A percentile compares a stretch with the other conserved stretches of the same genome.
Conservation (phyloP, 2,888 invertebrate genomes). For the Meloe dianella region DNA sequence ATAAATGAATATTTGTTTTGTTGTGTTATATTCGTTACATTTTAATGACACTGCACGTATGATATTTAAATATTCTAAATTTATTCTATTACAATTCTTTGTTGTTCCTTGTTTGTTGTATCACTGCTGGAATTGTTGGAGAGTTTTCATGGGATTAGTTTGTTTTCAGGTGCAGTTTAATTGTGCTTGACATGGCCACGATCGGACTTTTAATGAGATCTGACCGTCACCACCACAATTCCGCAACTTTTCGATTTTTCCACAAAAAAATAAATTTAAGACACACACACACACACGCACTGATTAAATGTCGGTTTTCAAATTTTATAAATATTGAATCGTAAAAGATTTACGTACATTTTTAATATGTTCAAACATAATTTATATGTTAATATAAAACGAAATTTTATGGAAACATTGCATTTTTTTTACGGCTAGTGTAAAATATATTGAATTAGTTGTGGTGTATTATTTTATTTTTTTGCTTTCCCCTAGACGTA, state of each 20-base stretch:
- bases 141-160: slow-evolving; percentile 10
- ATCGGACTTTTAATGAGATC: slow-evolving; percentile 14
- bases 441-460: slow-evolving; percentile 37
- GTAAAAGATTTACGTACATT: slow-evolving; percentile 41
- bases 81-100: not conserved
- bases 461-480: not conserved
- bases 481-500: slow-evolving; percentile 14
- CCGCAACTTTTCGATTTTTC: not conserved
- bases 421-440: slow-evolving; percentile 34
- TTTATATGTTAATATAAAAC: slow-evolving; percentile 42
- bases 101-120: not conserved
- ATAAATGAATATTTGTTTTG: not conserved
- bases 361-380: slow-evolving; percentile 38
- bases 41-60: slow-evolving; percentile 8
- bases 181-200: slow-evolving; percentile 12
- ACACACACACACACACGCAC: too few relatives aligned
- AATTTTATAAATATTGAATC: slow-evolving; percentile 35
- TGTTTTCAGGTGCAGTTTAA: slow-evolving; percentile 15
- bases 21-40: not conserved
- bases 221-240: not conserved
- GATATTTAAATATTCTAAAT: slow-evolving; percentile 12
- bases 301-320: slow-evolving; percentile 14
- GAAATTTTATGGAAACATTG: slow-evolving; percentile 34
- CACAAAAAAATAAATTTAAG: too few relatives aligned
- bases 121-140: not conserved